A percentile compares a stretch with the other conserved stretches of the same genome.
Evolutionary conservation across 2,113 vertebrate genomes (phyloP).

Genomic region (Tonatia bakeri): DNA sequence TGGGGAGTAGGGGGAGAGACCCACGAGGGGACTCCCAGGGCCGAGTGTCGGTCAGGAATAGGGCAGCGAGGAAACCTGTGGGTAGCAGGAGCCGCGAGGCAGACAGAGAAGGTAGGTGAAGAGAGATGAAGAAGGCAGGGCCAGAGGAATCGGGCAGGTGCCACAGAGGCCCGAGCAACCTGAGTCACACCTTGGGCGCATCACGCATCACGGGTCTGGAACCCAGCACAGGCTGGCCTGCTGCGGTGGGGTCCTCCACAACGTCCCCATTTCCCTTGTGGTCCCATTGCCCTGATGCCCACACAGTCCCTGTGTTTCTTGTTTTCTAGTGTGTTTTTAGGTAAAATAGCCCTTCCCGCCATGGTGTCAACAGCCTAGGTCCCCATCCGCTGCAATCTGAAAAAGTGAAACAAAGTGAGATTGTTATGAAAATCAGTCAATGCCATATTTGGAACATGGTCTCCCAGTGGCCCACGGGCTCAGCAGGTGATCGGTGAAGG

Average conservation of each 20-base stretch:
- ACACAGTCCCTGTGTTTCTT: neutral
- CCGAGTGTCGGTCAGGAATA: neutral
- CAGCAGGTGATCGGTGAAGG: neutral
- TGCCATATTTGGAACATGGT: neutral
- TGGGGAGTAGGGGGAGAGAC: neutral
- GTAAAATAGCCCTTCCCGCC: neutral
- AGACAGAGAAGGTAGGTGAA: neutral
- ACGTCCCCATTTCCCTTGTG: neutral
- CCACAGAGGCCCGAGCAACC: neutral
- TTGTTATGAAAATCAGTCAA: neutral
- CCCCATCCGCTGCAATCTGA: neutral
- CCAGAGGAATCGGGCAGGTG: neutral
- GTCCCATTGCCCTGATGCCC: neutral
- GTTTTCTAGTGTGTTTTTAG: neutral
- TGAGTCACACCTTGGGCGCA: neutral
- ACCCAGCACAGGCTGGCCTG: neutral
- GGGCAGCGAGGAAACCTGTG: neutral
- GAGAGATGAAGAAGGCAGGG: accelerated
- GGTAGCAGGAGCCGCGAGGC: neutral
- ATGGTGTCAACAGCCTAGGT: neutral
- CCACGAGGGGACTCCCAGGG: accelerated
- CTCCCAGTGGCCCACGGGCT: neutral
- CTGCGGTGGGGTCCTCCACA: neutral
- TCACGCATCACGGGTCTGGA: neutral
- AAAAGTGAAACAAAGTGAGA: neutral